Percentiles rank a stretch among this genome's conserved stretches.
These are phyloP conservation scores for Cotesia vestalis DNA, from an alignment of 1,140 invertebrate genomes.

Conservation along the genomic window DNA sequence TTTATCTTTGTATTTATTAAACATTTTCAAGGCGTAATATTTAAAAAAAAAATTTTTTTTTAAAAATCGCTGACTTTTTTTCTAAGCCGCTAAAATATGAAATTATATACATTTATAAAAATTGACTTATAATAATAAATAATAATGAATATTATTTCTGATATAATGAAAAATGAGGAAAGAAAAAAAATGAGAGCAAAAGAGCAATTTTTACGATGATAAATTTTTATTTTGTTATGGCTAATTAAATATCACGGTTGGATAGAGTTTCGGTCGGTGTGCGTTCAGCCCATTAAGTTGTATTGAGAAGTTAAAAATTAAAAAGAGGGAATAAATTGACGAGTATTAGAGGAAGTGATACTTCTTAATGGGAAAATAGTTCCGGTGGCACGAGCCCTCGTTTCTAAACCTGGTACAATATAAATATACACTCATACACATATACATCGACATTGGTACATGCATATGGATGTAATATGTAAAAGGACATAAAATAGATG, in stretches of 20 bases:
- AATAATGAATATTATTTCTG: neutral
- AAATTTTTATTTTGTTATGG: no score
- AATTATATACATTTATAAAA: neutral
- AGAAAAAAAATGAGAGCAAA: neutral
- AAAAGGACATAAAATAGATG: neutral
- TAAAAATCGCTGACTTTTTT: no score
- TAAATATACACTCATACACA: neutral
- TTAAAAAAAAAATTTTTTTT: no score
- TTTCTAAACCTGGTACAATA: slow-evolving; percentile 14
- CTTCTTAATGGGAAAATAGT: slow-evolving; percentile 29
- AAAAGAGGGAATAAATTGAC: slow-evolving; percentile 11
- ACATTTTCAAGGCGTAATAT: no score
- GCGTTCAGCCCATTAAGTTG: neutral
- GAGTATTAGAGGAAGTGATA: slow-evolving; percentile 24
- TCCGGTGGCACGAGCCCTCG: slow-evolving; percentile 35
- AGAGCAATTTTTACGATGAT: slow-evolving; percentile 6
- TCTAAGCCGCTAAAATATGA: no score
- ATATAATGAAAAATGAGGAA: no score
- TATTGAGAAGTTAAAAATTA: neutral
- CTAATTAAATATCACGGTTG: no score
- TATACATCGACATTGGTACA: neutral
- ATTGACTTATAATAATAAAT: neutral
- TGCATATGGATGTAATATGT: neutral
- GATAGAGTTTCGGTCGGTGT: neutral
- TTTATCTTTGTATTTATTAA: no score